phyloP scores from a whole-genome alignment of 2,888 invertebrate species.

The Oscheius sp. region DNA sequence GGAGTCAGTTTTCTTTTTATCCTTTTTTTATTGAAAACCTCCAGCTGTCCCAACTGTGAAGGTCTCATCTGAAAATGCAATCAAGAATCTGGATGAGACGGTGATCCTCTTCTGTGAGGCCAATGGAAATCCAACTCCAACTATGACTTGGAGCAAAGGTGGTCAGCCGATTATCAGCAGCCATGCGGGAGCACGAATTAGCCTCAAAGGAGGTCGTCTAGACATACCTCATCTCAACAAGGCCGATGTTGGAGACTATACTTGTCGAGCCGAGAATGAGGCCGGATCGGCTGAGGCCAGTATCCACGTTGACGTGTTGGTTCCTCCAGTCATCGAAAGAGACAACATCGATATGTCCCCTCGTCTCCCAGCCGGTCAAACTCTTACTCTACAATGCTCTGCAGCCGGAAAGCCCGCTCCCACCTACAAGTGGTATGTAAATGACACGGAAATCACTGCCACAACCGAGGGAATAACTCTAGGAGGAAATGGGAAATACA shows the following conservation, averaged over 20 bases:
- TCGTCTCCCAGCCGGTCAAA: conserved; percentile 73
- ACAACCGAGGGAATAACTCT: conserved; percentile 42
- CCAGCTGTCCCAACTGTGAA: conserved; percentile 60
- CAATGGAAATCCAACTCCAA: conserved; percentile 71
- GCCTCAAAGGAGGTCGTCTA: conserved; percentile 57
- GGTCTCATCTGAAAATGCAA: conserved; percentile 55
- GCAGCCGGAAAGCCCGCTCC: conserved; percentile 75
- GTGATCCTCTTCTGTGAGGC: conserved; percentile 72
- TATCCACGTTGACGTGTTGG: conserved; percentile 75
- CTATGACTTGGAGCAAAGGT: conserved; percentile 72
- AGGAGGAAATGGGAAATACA: conserved; percentile 46
- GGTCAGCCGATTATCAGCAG: conserved; percentile 73
- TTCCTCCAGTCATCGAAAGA: conserved; percentile 71
- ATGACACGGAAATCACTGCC: conserved; percentile 33
- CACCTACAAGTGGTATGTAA: conserved; percentile 73
- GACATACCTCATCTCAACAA: conserved; percentile 65
- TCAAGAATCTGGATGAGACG: conserved; percentile 68
- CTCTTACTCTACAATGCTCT: conserved; percentile 75
- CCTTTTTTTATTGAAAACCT: neutral
- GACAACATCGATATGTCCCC: conserved; percentile 65
- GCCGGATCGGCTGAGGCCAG: conserved; percentile 75
- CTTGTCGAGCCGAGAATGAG: conserved; percentile 75
- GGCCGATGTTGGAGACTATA: conserved; percentile 76
- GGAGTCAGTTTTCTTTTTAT: conserved; percentile 43
- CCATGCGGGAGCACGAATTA: conserved; percentile 58